Percentiles rank a stretch among this genome's conserved stretches.
These are phyloP conservation scores for Notarius quadriscutis DNA, from an alignment of 2,113 vertebrate species.

Conservation along the genomic window DNA sequence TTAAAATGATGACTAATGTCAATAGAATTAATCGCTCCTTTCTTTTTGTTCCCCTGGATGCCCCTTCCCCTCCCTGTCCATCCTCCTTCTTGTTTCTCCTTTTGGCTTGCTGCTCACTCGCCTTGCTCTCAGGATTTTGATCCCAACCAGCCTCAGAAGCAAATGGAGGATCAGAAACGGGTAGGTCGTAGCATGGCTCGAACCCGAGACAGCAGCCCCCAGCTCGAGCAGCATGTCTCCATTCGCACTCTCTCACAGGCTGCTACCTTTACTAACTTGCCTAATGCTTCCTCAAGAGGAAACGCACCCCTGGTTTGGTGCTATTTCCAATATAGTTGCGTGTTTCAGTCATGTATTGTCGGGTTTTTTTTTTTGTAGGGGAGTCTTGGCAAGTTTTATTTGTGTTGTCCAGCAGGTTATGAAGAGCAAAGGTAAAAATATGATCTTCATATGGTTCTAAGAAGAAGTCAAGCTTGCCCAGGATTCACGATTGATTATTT, in stretches of 20 bases:
- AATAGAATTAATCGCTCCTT: constrained; percentile 68
- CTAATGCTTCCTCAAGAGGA: constrained; percentile 42
- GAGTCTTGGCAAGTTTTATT: background rate
- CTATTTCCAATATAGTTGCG: background rate
- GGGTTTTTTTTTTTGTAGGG: background rate
- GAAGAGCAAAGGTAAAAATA: background rate
- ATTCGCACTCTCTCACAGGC: constrained; percentile 31
- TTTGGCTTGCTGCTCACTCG: constrained; percentile 71
- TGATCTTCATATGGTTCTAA: background rate
- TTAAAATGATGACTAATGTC: constrained; percentile 67
- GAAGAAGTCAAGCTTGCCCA: background rate
- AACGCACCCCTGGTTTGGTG: background rate
- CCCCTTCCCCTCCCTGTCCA: constrained; percentile 11
- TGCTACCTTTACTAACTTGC: constrained; percentile 32
- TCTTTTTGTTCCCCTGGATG: constrained; percentile 50
- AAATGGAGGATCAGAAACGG: constrained; percentile 96
- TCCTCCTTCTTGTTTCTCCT: constrained; percentile 21
- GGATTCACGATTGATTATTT: background rate
- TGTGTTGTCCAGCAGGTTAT: too few relatives aligned
- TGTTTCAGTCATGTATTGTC: background rate
- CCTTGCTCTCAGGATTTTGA: constrained; percentile 88
- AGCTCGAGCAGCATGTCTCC: constrained; percentile 18
- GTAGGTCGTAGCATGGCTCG: constrained; percentile 78
- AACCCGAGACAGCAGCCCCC: background rate
- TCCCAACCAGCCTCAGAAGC: constrained; percentile 91